A percentile compares a stretch with the other conserved stretches of the same genome.
Conservation (phyloP, 1,140 invertebrate genomes). For the Aphidius ervi region DNA sequence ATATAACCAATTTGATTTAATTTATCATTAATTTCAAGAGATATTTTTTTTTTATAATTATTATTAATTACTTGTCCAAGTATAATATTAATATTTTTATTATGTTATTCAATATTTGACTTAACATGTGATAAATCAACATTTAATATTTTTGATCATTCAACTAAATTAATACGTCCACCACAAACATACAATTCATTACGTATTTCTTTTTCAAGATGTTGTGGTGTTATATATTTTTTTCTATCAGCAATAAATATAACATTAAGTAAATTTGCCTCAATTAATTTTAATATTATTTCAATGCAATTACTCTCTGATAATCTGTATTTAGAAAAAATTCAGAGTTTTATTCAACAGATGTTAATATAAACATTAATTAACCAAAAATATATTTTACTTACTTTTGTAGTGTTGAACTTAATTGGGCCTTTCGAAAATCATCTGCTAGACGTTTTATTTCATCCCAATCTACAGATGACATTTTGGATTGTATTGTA, state of each 20-base stretch:
- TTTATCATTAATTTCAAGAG: conserved; percentile 91
- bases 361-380: conserved; percentile 7
- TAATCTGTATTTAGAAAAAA: conserved; percentile 29
- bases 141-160: conserved; percentile 83
- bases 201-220: conserved; percentile 84
- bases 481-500: no score
- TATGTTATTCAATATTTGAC: conserved; percentile 61
- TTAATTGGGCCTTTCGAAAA: conserved; percentile 94
- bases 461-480: conserved; percentile 89
- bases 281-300: conserved; percentile 85
- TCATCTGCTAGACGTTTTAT: conserved; percentile 93
- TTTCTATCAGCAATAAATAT: conserved; percentile 96
- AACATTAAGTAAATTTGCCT: conserved; percentile 84
- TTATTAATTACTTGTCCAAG: conserved; percentile 85
- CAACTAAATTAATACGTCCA: conserved; percentile 82
- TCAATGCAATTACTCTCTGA: conserved; percentile 92
- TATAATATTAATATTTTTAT: conserved; percentile 59
- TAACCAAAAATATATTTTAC: conserved; percentile 18
- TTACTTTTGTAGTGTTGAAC: conserved; percentile 83
- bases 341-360: neutral
- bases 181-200: conserved; percentile 87
- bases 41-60: conserved; percentile 75
- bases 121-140: conserved; percentile 83
- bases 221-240: conserved; percentile 90
- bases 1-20: conserved; percentile 81